These are phyloP conservation scores for Temnothorax unifasciatus DNA, from an alignment of 2,888 invertebrate species.

Conservation along the genomic window DNA sequence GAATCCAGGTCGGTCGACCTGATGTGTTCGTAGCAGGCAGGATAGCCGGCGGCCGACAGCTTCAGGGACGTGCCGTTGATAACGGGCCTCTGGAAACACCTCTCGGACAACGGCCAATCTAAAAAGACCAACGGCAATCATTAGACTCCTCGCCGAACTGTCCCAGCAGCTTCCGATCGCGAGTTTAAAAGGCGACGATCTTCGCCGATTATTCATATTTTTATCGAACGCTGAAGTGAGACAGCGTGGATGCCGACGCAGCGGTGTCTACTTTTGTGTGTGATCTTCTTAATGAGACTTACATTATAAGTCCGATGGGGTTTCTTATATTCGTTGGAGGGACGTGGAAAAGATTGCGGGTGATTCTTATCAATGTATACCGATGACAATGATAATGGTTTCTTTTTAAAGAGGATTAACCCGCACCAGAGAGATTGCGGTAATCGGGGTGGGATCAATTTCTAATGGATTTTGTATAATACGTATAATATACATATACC, in stretches of 20 bases:
- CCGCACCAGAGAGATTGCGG: neutral
- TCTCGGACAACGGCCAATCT: constrained; percentile 77
- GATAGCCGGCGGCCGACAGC: constrained; percentile 81
- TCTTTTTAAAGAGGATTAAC: constrained; percentile 11
- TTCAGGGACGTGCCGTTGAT: constrained; percentile 84
- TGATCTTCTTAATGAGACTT: constrained; percentile 28
- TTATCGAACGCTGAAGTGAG: constrained; percentile 41
- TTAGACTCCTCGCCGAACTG: constrained; percentile 11
- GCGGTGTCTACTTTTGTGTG: constrained; percentile 39
- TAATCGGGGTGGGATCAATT: constrained; percentile 42
- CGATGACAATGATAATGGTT: neutral
- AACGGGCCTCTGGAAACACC: constrained; percentile 83
- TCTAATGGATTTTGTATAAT: constrained; percentile 49
- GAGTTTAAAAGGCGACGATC: neutral
- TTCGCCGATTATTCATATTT: constrained; percentile 23
- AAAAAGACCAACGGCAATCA: constrained; percentile 69
- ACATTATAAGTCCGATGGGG: neutral
- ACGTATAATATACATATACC: constrained; percentile 29
- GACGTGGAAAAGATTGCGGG: neutral
- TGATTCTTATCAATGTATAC: constrained; percentile 7
- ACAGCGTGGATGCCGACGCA: neutral
- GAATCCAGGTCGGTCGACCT: constrained; percentile 81
- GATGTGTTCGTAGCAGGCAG: constrained; percentile 82
- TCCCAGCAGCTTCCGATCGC: constrained; percentile 7
- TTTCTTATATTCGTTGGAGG: constrained; percentile 9